These are phyloP conservation scores for Eremophila alpestris DNA, from an alignment of 2,797 vertebrate species.

Conservation along the genomic window DNA sequence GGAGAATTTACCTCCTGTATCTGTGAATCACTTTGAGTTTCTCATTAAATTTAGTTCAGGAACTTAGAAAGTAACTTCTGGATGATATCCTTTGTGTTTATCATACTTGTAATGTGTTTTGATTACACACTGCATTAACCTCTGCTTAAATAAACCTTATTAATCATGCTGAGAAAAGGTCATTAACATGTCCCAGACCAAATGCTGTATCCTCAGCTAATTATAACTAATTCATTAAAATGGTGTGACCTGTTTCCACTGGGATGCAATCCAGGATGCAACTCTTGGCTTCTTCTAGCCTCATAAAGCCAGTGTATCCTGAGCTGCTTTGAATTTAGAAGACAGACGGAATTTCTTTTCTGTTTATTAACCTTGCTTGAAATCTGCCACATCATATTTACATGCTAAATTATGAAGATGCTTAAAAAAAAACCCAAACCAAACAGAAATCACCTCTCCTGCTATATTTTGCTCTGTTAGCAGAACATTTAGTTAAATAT, in stretches of 20 bases:
- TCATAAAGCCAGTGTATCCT: not conserved
- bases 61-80: constrained; percentile 44
- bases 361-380: not conserved
- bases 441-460: not conserved
- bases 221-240: constrained; percentile 60
- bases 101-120: constrained; percentile 43
- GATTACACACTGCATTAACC: constrained; percentile 63
- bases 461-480: not conserved
- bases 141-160: constrained; percentile 55
- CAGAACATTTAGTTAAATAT: not conserved
- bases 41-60: not conserved
- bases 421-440: not conserved
- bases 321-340: not conserved
- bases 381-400: not conserved
- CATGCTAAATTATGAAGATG: not conserved
- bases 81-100: constrained; percentile 52
- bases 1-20: not conserved
- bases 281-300: not conserved
- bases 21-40: constrained; percentile 12
- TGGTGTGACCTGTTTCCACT: constrained; percentile 33
- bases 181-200: constrained; percentile 57
- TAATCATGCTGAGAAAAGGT: constrained; percentile 53
- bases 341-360: not conserved
- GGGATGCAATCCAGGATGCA: constrained; percentile 21
- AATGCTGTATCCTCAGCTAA: constrained; percentile 46